These are phyloP conservation scores for Hypotaenidia okinawae DNA, from an alignment of 2,797 vertebrate genomes.

Conservation along the genomic window DNA sequence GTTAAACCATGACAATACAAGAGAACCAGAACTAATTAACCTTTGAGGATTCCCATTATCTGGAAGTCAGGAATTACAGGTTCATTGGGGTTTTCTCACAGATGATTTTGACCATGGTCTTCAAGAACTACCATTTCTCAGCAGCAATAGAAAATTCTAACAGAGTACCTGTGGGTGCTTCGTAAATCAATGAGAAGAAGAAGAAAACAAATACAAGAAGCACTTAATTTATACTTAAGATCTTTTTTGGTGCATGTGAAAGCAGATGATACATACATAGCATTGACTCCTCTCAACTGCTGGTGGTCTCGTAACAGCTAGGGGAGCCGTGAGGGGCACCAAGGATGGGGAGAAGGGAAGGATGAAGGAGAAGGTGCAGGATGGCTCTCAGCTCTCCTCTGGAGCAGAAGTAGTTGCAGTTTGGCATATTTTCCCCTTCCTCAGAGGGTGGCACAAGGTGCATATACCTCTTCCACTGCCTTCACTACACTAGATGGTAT, in stretches of 20 bases:
- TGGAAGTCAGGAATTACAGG: background rate
- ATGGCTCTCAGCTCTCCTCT: background rate
- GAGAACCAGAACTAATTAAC: background rate
- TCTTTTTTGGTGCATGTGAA: background rate
- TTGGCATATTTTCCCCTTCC: background rate
- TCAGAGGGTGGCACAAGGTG: background rate
- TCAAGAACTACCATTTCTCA: background rate
- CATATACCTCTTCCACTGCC: background rate
- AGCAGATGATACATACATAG: rapidly evolving
- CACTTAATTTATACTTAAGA: background rate
- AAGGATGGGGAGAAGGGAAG: rapidly evolving
- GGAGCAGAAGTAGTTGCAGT: background rate
- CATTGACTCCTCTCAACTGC: background rate
- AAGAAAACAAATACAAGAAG: background rate
- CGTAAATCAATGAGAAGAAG: background rate
- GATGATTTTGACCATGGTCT: background rate
- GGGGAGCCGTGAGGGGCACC: rapidly evolving
- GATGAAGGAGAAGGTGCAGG: background rate
- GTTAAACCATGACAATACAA: background rate
- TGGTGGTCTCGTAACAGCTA: background rate
- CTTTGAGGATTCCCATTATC: background rate
- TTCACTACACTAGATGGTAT: background rate
- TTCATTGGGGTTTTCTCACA: background rate
- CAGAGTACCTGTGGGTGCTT: background rate
- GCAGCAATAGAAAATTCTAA: background rate